Conservation (phyloP, 2,797 vertebrate genomes). For the Hyperoplus lanceolatus region DNA sequence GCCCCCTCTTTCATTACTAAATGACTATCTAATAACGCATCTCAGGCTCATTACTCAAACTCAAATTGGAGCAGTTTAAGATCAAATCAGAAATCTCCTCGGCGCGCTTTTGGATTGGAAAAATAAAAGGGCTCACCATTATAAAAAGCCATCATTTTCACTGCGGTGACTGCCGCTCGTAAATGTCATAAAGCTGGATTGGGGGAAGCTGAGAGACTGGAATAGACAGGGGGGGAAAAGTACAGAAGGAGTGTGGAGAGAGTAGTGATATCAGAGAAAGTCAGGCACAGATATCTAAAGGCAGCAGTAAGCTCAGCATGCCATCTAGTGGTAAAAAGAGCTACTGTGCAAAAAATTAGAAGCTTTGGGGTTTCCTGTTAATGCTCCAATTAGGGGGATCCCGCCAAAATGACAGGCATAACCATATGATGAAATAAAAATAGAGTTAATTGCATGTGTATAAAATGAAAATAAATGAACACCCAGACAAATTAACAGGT, state of each 20-base stretch:
- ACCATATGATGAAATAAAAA: slow-evolving; percentile 26
- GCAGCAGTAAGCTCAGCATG: slow-evolving; percentile 66
- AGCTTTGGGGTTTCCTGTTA: not conserved
- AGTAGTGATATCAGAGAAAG: slow-evolving; percentile 3
- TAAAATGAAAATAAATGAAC: slow-evolving; percentile 24
- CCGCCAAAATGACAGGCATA: slow-evolving; percentile 24
- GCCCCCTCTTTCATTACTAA: slow-evolving; percentile 47
- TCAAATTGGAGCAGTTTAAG: slow-evolving; percentile 64
- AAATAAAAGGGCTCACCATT: slow-evolving; percentile 33
- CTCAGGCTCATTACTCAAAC: slow-evolving; percentile 69
- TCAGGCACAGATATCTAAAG: not conserved
- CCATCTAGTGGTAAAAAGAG: slow-evolving; percentile 80
- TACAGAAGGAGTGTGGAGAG: not conserved
- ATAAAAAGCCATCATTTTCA: slow-evolving; percentile 53
- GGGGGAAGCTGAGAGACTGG: slow-evolving; percentile 14
- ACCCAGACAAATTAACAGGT: slow-evolving; percentile 3
- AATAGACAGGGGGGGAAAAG: not conserved
- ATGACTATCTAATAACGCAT: slow-evolving; percentile 71
- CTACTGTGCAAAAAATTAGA: not conserved
- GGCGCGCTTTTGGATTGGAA: slow-evolving; percentile 36
- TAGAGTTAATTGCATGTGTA: slow-evolving; percentile 20
- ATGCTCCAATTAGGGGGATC: slow-evolving; percentile 1
- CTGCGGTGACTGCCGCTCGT: slow-evolving; percentile 55
- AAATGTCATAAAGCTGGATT: slow-evolving; percentile 62
- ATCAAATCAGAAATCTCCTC: slow-evolving; percentile 61